phyloP scores from a whole-genome alignment of 2,888 invertebrate species.

The Alsophila aescularia region DNA sequence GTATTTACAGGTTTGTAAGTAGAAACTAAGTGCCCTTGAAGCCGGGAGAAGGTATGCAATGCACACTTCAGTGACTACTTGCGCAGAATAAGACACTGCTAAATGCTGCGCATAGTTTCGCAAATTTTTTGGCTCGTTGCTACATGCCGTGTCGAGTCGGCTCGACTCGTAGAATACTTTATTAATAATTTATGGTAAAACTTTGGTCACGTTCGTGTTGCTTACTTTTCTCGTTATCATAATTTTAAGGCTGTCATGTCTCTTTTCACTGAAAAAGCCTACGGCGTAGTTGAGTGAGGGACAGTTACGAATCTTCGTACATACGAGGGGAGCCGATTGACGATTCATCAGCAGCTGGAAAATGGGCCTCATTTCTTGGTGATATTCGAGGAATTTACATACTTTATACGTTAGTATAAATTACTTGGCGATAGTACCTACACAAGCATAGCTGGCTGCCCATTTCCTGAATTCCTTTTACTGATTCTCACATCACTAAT shows the following conservation, averaged over 20 bases:
- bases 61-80: no score
- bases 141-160: constrained; percentile 28
- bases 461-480: no score
- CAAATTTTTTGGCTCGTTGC: constrained; percentile 1
- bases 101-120: neutral
- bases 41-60: no score
- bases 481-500: no score
- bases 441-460: no score
- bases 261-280: constrained; percentile 31
- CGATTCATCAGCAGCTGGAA: neutral
- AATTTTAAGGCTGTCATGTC: constrained; percentile 66
- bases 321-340: neutral
- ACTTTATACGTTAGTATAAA: no score
- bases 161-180: constrained; percentile 42
- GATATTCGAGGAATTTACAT: no score
- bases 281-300: neutral
- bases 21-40: no score
- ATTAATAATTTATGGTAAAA: constrained; percentile 64
- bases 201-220: constrained; percentile 56
- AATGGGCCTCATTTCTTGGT: no score
- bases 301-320: constrained; percentile 2
- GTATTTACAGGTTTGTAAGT: no score
- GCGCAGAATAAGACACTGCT: no score
- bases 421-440: no score
- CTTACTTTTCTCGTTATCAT: constrained; percentile 67